Conservation (phyloP, 2,797 vertebrate species). For the Pampus argenteus region DNA sequence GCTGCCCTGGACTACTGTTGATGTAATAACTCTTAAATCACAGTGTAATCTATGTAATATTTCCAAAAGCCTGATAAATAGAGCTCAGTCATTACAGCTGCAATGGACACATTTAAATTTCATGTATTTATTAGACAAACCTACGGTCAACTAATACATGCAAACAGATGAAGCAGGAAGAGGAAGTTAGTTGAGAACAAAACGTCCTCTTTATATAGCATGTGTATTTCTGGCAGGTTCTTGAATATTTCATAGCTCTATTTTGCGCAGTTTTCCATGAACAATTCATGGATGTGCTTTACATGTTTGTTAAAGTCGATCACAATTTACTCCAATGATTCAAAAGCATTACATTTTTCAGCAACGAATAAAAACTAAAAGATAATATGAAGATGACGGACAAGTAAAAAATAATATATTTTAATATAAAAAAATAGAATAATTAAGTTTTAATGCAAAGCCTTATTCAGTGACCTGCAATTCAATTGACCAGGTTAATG, state of each 20-base stretch:
- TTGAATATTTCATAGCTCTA: neutral
- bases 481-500: too few species aligned
- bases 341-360: too few species aligned
- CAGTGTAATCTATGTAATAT: neutral
- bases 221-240: neutral
- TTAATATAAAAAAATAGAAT: too few species aligned
- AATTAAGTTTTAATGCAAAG: too few species aligned
- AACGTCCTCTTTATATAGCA: neutral
- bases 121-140: conserved; percentile 1
- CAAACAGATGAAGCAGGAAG: neutral
- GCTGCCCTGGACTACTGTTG: neutral
- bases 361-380: too few species aligned
- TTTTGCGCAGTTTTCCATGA: conserved; percentile 1
- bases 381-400: too few species aligned
- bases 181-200: neutral
- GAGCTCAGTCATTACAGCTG: neutral
- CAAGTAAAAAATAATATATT: too few species aligned
- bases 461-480: too few species aligned
- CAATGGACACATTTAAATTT: neutral
- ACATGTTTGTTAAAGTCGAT: neutral
- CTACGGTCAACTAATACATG: neutral
- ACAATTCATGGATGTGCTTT: conserved; percentile 1
- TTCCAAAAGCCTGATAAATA: neutral
- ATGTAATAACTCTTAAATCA: conserved; percentile 29
- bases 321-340: neutral